Conservation (phyloP, 1,140 invertebrate genomes). For the Riptortus pedestris region DNA sequence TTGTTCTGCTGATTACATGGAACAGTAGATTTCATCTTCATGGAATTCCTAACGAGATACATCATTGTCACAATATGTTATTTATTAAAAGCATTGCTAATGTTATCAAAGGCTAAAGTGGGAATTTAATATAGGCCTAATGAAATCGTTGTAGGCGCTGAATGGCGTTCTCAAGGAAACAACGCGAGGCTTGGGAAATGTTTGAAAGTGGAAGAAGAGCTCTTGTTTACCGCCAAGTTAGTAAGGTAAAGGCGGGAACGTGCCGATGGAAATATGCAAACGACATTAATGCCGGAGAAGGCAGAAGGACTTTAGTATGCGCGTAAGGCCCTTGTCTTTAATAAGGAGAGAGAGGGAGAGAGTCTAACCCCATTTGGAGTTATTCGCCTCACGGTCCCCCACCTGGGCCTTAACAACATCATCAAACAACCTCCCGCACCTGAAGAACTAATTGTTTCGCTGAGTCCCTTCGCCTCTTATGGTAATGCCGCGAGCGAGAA, state of each 20-base stretch:
- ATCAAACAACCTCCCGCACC: slow-evolving; percentile 1
- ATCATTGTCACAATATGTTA: too few species aligned
- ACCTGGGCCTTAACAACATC: slow-evolving; percentile 1
- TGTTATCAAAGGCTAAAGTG: too few species aligned
- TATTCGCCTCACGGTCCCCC: slow-evolving; percentile 1
- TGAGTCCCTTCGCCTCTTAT: slow-evolving; percentile 9
- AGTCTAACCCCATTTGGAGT: slow-evolving; percentile 11
- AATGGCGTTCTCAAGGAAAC: too few species aligned
- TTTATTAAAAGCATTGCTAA: too few species aligned
- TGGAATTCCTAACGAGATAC: too few species aligned
- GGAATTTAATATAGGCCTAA: too few species aligned
- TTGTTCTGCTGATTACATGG: too few species aligned
- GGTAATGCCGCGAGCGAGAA: slow-evolving; percentile 1
- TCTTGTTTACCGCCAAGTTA: slow-evolving; percentile 8
- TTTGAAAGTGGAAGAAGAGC: slow-evolving; percentile 1
- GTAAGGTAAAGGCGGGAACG: background rate
- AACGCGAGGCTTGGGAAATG: too few species aligned
- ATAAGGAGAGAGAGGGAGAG: slow-evolving; percentile 4
- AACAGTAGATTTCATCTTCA: too few species aligned
- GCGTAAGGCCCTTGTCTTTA: slow-evolving; percentile 9
- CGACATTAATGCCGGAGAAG: slow-evolving; percentile 4
- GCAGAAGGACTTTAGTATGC: slow-evolving; percentile 8
- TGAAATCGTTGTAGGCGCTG: too few species aligned
- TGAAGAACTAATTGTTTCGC: slow-evolving; percentile 6
- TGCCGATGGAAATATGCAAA: slow-evolving; percentile 16